Evolutionary conservation across 2,113 vertebrate species (phyloP), one percentile per base, ranked within the genome.

Genomic region (Cardinalis cardinalis): DNA sequence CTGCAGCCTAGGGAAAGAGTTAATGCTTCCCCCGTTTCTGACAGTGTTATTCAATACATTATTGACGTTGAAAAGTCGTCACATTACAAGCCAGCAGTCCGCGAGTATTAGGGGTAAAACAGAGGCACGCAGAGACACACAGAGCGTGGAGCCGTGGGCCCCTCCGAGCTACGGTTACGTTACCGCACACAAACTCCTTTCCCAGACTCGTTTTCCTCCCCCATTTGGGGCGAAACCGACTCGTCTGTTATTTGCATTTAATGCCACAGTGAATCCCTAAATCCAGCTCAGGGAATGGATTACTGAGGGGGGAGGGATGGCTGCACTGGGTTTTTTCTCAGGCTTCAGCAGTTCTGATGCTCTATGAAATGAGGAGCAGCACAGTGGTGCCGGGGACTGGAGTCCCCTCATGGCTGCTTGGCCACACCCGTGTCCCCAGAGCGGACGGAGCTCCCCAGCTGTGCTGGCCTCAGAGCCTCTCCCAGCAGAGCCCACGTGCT

Each of bases 61-160:
- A 93, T 86, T 92, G 94, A 96, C 92, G 88, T 93, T 89, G 85
- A 84, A 69, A 94, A 96, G 95, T 95, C 87, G 89, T 95, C 95
- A 95, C 69, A 2, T 95, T 96, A 90, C 94, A 93, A 92, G 87
- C 75, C 94, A 88, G 86, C 89, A 87, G 73, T 74, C 91, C 90
- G 92, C 18, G 75, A 93, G 95, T 91, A 94, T 93, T 89, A 91
- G 76, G 87, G 90, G 79, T 91, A 81, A 90, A 92, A 77, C 0
- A 91, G 79, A 92, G 89, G 94, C 93, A 95, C 49, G 72, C 90
- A 89, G 85, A 77, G 60, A 89, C 65, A 96, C 88, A 89, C 76
- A 95, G 90, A 91, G 77, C 25, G 4, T 19, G 21, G 80, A 88
- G 86, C 31, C 4, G 0, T 48, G 93, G 94, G 94, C 88, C 90